Base-by-base conservation (phyloP, 2,888 invertebrate genomes). In the Brenthis ino region DNA sequence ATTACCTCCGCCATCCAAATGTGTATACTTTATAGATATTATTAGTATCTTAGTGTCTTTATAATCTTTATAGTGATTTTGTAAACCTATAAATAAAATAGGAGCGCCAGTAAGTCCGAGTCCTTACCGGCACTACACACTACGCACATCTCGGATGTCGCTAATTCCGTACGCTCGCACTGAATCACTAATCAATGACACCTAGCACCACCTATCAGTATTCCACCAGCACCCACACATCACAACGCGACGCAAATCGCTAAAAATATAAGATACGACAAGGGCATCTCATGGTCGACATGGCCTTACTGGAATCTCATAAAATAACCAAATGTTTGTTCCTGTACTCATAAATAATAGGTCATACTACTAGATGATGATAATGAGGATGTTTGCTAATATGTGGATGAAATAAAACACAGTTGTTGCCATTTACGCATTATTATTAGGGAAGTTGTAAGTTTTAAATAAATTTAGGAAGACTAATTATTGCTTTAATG, bases 101-200 rank as follows among this genome's bases (percentile, higher is more conserved):
- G 0, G 37, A 43, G 37, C 11, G 11, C 11, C 1, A 11, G 37
- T 43, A 43, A 8, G 37, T 43, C 37, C 2, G 37, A 43, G 11
- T 43, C 72, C 66, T 69, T 74, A 70, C 67, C 66, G 57, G 55
- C 53, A 60, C 48, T 24, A 66, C 58, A 66, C 54, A 71, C 73
- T 81, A 79, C 82, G 80, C 84, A 82, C 81, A 81, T 83, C 87
- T 89, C 88, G 86, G 86, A 88, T 85, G 82, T 82, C 80, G 86
- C 89, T 91, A 88, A 92, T 91, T 92, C 91, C 91, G 92, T 77
- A 80, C 90, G 85, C 87, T 77, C 83, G 83, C 77, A 74, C 79
- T 76, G 92, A 89, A 91, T 92, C 75, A 80, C 79, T 91, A 91
- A 91, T 90, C 80, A 80, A 72, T 67, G 54, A 69, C 72, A 75